Conservation (phyloP, 2,797 vertebrate species). For the Coranthus polyacanthus region DNA sequence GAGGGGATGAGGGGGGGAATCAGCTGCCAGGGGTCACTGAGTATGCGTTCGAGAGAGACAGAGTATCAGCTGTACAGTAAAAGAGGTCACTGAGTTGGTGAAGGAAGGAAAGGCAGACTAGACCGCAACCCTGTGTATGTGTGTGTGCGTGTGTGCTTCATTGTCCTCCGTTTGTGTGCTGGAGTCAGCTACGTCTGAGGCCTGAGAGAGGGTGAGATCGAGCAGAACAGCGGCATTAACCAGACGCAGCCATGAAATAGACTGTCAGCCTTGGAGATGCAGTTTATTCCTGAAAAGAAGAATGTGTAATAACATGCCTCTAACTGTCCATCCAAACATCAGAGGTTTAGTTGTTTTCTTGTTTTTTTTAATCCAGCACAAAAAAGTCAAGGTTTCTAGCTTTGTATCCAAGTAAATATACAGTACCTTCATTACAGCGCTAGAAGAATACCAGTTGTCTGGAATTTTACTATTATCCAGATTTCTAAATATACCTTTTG, state of each 20-base stretch:
- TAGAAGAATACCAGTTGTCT: too few relatives aligned
- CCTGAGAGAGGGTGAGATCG: slow-evolving; percentile 37
- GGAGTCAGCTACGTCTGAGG: slow-evolving; percentile 47
- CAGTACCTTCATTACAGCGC: neutral
- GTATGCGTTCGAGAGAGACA: slow-evolving; percentile 46
- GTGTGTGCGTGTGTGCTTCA: slow-evolving; percentile 11
- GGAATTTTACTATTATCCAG: too few relatives aligned
- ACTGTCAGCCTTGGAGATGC: slow-evolving; percentile 51
- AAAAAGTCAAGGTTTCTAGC: neutral
- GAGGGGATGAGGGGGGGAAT: slow-evolving; percentile 35
- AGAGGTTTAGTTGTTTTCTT: neutral
- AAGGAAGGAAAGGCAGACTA: slow-evolving; percentile 21
- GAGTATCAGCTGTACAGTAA: slow-evolving; percentile 66
- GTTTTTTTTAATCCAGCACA: neutral
- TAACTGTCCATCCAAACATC: slow-evolving; percentile 18
- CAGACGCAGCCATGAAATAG: slow-evolving; percentile 54
- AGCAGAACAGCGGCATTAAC: slow-evolving; percentile 46
- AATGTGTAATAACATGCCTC: slow-evolving; percentile 57
- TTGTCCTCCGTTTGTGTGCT: slow-evolving; percentile 19
- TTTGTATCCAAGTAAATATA: neutral
- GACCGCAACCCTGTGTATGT: slow-evolving; percentile 14
- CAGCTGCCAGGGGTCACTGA: slow-evolving; percentile 65
- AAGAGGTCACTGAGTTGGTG: slow-evolving; percentile 63
- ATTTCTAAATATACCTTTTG: too few relatives aligned
- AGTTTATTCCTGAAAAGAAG: slow-evolving; percentile 58